Base-by-base conservation (phyloP, 2,113 vertebrate species). In the Lampris megalopsis region DNA sequence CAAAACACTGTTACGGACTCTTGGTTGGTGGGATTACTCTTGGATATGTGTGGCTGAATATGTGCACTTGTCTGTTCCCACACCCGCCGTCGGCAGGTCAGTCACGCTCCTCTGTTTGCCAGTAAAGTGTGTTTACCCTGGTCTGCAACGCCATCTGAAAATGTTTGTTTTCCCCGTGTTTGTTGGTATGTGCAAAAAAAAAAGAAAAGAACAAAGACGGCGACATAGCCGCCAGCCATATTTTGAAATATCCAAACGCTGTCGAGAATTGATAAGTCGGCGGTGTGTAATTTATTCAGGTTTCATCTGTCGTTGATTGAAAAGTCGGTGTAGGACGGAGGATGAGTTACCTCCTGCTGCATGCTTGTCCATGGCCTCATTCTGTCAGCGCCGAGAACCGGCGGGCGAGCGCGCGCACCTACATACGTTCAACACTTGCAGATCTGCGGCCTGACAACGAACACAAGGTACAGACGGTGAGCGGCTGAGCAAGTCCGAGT, bases 271-370 rank as follows among this genome's bases (percentile, higher is more conserved):
- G 92, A 84, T 88, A 92, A 85, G 77, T 93, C 87, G 90, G 90
- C 88, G 41, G 80, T 90, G 85, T 69, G 78, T 92, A 92, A 91
- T 86, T 89, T 83, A 91, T 87, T 88, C 88, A 87, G 74, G 79
- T 90, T 92, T 89, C 89, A 86, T 85, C 87, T 87, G 90, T 84
- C 40, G 4, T 86, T 79, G 83, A 91, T 92, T 92, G 90, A 91
- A 89, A 91, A 85, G 61, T 63, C 71, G 81, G 86, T 40, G 71
- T 59, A 77, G 65, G 63, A 84, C 78, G 71, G 45, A 66, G 71
- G 85, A 73, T 7, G 76, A 60, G 72, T 77, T 69, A 78, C 82
- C 71, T 77, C 6, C 53, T 63, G 70, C 9, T 73, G 38, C 38
- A 41, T 58, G 59, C 60, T 66, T 47, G 76, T 68, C 66, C 57